Percentiles rank a stretch among this genome's conserved stretches.
Conservation (phyloP, 1,140 invertebrate species). For the Sipha flava region DNA sequence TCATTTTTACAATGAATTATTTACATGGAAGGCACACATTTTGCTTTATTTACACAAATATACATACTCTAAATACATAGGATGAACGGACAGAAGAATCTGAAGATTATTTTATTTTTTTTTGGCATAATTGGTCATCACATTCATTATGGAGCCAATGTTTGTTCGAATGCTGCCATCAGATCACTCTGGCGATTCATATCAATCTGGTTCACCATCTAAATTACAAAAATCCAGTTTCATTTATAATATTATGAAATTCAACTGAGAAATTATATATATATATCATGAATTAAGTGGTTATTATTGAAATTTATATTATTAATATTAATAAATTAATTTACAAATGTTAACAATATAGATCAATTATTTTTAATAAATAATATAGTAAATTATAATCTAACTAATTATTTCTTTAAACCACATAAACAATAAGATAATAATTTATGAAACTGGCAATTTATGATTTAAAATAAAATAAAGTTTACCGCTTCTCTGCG, state of each 20-base stretch:
- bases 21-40: conserved; percentile 28
- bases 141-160: conserved; percentile 47
- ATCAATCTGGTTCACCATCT: conserved; percentile 93
- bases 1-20: conserved; percentile 21
- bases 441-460: too few species aligned
- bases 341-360: too few species aligned
- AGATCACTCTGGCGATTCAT: conserved; percentile 97
- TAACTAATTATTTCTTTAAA: too few species aligned
- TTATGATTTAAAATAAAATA: too few species aligned
- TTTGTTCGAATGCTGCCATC: conserved; percentile 95
- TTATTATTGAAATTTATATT: too few species aligned
- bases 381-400: too few species aligned
- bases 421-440: too few species aligned
- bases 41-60: conserved; percentile 17
- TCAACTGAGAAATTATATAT: background rate
- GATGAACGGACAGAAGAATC: conserved; percentile 20
- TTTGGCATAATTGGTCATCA: background rate
- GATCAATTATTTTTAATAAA: too few species aligned
- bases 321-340: too few species aligned
- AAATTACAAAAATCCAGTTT: conserved; percentile 41
- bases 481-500: conserved; percentile 80
- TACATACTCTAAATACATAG: conserved; percentile 25
- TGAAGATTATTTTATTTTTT: background rate
- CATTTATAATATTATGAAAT: conserved; percentile 36
- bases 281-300: too few species aligned